These are phyloP conservation scores for Clupea harengus DNA, from an alignment of 2,113 vertebrate species.

Conservation along the genomic window DNA sequence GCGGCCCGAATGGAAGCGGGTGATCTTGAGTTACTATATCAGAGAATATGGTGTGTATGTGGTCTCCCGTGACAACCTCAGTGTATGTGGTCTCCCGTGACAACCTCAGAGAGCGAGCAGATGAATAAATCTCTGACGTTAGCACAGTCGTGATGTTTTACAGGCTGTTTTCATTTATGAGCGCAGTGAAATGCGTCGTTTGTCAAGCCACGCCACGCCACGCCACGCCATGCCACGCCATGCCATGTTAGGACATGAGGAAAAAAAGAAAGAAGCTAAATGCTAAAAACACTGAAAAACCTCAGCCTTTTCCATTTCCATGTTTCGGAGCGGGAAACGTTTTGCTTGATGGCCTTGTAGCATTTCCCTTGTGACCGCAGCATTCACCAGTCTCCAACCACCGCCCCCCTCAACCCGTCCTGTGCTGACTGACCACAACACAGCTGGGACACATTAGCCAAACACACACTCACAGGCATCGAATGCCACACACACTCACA, in stretches of 20 bases:
- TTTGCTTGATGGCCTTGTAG: constrained; percentile 31
- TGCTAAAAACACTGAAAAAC: constrained; percentile 21
- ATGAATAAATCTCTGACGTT: neutral
- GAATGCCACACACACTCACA: neutral
- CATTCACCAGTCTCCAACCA: constrained; percentile 9
- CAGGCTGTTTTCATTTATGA: constrained; percentile 1
- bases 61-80: constrained; percentile 5
- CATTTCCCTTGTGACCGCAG: constrained; percentile 38
- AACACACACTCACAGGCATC: constrained; percentile 21
- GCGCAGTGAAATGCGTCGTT: constrained; percentile 12
- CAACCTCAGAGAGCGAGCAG: neutral
- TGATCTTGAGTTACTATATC: neutral
- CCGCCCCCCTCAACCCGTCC: constrained; percentile 20
- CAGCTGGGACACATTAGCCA: constrained; percentile 52
- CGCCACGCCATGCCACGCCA: constrained; percentile 1
- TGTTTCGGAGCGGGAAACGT: constrained; percentile 26
- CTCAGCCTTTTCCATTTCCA: neutral
- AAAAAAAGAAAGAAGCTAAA: neutral
- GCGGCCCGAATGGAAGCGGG: neutral
- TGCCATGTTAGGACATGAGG: neutral
- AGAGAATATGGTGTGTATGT: neutral
- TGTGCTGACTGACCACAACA: constrained; percentile 17
- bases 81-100: constrained; percentile 2
- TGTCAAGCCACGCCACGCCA: constrained; percentile 24
- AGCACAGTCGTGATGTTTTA: neutral